Evolutionary conservation across 2,113 vertebrate genomes (phyloP).

Genomic region (Pelobates fuscus): DNA sequence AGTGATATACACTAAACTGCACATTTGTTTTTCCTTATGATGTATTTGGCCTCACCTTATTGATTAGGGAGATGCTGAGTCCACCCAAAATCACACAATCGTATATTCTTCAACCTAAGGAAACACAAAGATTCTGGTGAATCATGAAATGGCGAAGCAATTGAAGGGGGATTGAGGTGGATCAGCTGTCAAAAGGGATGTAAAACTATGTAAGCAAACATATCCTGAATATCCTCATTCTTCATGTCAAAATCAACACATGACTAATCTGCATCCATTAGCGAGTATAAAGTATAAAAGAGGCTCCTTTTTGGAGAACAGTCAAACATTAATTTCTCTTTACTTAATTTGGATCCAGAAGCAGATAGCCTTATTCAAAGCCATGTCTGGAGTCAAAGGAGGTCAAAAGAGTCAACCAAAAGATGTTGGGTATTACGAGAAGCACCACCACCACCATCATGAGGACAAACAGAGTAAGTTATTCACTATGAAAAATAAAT

Average conservation of each 20-base stretch:
- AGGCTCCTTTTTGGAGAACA: background rate
- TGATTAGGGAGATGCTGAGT: background rate
- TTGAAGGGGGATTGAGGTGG: background rate
- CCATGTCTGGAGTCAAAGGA: conserved; percentile 8
- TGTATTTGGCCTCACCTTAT: too few species aligned
- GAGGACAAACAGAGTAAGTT: too few species aligned
- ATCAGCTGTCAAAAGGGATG: background rate
- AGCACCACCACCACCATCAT: too few species aligned
- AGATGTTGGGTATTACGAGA: background rate
- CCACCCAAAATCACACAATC: background rate
- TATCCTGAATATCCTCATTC: background rate
- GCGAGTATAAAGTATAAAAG: background rate
- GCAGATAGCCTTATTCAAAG: background rate
- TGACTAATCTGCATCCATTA: background rate
- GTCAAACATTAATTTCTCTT: background rate
- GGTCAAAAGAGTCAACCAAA: background rate
- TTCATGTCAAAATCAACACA: background rate
- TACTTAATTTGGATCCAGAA: background rate
- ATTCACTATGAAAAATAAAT: too few species aligned
- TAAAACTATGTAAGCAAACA: too few species aligned
- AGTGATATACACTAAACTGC: background rate
- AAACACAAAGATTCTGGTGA: background rate
- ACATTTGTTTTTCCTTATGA: too few species aligned
- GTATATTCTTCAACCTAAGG: background rate
- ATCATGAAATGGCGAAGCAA: background rate